Conservation (phyloP, 1,140 invertebrate genomes). For the Cepaea nemoralis region DNA sequence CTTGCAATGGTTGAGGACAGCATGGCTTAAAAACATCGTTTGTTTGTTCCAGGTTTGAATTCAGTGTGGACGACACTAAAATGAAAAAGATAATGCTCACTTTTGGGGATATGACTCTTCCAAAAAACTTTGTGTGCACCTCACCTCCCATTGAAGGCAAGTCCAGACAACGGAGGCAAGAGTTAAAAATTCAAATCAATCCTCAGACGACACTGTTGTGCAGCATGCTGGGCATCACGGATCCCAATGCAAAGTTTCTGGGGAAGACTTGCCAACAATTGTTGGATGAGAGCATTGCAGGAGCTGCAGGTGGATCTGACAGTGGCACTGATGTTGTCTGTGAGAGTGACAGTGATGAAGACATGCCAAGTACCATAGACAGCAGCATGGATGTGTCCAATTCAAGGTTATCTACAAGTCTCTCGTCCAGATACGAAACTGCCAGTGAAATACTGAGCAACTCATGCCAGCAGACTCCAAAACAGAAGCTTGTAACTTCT, state of each 20-base stretch:
- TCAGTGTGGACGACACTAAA: conserved; percentile 83
- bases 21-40: no score
- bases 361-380: conserved; percentile 42
- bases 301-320: conserved; percentile 34
- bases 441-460: neutral
- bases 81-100: conserved; percentile 77
- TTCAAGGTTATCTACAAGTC: conserved; percentile 15
- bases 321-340: conserved; percentile 46
- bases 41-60: conserved; percentile 77
- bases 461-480: neutral
- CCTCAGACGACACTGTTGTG: conserved; percentile 87
- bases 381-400: conserved; percentile 38
- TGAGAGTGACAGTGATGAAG: conserved; percentile 51
- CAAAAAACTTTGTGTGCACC: conserved; percentile 84
- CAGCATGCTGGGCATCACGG: conserved; percentile 82
- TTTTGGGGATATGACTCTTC: conserved; percentile 80
- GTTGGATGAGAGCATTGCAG: conserved; percentile 21
- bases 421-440: conserved; percentile 7
- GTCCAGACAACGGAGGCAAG: neutral
- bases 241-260: conserved; percentile 76
- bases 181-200: conserved; percentile 74
- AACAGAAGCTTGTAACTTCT: neutral
- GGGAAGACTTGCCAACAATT: conserved; percentile 54
- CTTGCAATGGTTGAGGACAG: no score
- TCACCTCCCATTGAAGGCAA: conserved; percentile 71